These are phyloP conservation scores for Dermolepida albohirtum DNA, from an alignment of 2,888 invertebrate genomes.

Conservation along the genomic window DNA sequence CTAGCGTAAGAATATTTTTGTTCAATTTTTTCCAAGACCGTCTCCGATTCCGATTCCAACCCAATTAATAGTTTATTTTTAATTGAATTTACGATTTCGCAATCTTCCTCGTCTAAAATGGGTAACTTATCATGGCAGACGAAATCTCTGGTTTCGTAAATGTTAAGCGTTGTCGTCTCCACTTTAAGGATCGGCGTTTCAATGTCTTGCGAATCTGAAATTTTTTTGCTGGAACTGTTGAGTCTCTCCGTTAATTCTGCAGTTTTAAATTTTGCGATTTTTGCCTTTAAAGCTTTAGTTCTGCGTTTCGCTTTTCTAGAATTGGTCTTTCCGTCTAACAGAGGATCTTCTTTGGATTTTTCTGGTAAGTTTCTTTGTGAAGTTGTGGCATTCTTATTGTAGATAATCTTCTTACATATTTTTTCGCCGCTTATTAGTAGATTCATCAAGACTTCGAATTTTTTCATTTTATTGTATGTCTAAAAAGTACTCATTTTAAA, in stretches of 20 bases:
- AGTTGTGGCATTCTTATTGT: slow-evolving; percentile 38
- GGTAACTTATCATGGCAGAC: slow-evolving; percentile 17
- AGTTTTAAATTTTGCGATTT: slow-evolving; percentile 56
- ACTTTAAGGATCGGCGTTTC: background rate
- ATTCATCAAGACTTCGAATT: slow-evolving; percentile 42
- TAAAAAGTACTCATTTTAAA: slow-evolving; percentile 18
- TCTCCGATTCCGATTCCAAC: slow-evolving; percentile 38
- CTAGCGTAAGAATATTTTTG: slow-evolving; percentile 19
- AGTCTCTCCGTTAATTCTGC: slow-evolving; percentile 53
- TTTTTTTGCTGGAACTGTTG: slow-evolving; percentile 46
- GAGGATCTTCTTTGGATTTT: slow-evolving; percentile 38
- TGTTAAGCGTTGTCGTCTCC: slow-evolving; percentile 5
- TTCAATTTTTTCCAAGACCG: slow-evolving; percentile 31
- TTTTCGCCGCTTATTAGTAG: slow-evolving; percentile 42
- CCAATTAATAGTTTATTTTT: slow-evolving; percentile 40
- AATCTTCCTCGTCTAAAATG: slow-evolving; percentile 14
- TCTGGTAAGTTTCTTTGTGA: slow-evolving; percentile 12
- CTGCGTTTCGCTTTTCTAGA: slow-evolving; percentile 55
- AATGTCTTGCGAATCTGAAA: slow-evolving; percentile 18
- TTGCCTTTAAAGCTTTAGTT: slow-evolving; percentile 55
- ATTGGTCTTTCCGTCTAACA: slow-evolving; percentile 40
- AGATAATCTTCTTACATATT: slow-evolving; percentile 39
- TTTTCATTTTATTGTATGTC: slow-evolving; percentile 43
- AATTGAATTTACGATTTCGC: slow-evolving; percentile 39
- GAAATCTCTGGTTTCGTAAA: slow-evolving; percentile 10